Conservation (phyloP, 2,888 invertebrate genomes). For the Synergus japonicus region DNA sequence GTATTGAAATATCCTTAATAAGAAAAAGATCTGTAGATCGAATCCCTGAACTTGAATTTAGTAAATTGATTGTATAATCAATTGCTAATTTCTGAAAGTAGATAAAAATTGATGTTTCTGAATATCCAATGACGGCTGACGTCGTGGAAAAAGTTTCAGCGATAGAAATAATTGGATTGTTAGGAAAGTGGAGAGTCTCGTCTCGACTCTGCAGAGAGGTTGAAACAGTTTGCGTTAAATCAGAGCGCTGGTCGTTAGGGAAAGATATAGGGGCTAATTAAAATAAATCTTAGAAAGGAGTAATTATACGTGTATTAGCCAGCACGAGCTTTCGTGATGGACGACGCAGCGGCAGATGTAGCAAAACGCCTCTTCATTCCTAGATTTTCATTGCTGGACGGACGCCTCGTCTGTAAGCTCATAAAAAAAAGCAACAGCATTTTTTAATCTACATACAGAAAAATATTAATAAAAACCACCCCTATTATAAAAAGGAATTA, state of each 20-base stretch:
- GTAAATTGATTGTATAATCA: no score
- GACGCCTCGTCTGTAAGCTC: constrained; percentile 57
- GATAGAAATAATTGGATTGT: constrained; percentile 22
- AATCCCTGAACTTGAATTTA: no score
- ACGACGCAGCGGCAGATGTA: constrained; percentile 77
- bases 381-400: constrained; percentile 75
- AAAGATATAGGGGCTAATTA: constrained; percentile 77
- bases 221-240: constrained; percentile 69
- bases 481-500: not conserved
- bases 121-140: not conserved
- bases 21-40: no score
- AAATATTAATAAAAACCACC: not conserved
- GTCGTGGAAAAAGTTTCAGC: constrained; percentile 5
- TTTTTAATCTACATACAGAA: not conserved
- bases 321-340: constrained; percentile 72
- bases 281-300: constrained; percentile 78
- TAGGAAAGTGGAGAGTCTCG: constrained; percentile 41
- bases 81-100: no score
- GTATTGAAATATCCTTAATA: no score
- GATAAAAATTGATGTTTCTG: not conserved
- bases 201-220: constrained; percentile 56
- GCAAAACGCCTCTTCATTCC: constrained; percentile 77
- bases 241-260: constrained; percentile 75
- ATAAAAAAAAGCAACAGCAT: not conserved
- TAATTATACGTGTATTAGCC: constrained; percentile 78